Conservation (phyloP, 1,140 invertebrate genomes). For the Drosophila sucinea region DNA sequence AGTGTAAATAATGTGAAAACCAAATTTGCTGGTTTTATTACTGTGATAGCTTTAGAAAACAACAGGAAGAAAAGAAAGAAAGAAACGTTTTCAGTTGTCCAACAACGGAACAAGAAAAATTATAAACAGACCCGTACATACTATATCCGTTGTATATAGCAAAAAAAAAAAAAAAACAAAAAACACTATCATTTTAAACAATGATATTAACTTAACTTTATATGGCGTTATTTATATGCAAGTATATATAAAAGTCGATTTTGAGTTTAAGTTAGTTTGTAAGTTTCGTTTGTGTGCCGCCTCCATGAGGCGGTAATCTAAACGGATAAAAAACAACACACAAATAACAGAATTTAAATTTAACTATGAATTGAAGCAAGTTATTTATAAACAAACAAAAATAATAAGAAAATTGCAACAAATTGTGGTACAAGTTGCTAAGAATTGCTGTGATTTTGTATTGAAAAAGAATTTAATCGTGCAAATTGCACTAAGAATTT, state of each 20-base stretch:
- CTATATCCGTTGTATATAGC: slow-evolving; percentile 42
- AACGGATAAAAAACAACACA: neutral
- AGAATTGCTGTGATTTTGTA: slow-evolving; percentile 67
- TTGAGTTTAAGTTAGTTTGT: slow-evolving; percentile 51
- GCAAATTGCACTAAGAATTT: slow-evolving; percentile 38
- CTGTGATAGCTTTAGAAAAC: slow-evolving; percentile 64
- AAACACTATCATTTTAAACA: slow-evolving; percentile 17
- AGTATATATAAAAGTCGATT: slow-evolving; percentile 8
- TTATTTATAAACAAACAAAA: slow-evolving; percentile 35
- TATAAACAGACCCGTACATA: slow-evolving; percentile 4
- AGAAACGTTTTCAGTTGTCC: slow-evolving; percentile 33
- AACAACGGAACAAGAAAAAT: slow-evolving; percentile 2
- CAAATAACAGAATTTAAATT: slow-evolving; percentile 45
- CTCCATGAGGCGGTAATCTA: slow-evolving; percentile 51
- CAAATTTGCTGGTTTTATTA: slow-evolving; percentile 52
- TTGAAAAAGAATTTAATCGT: slow-evolving; percentile 55
- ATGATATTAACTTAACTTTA: slow-evolving; percentile 33
- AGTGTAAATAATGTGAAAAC: slow-evolving; percentile 54
- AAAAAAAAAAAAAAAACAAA: slow-evolving; percentile 31
- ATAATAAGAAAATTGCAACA: slow-evolving; percentile 51
- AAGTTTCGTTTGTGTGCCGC: slow-evolving; percentile 46
- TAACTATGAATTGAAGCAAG: slow-evolving; percentile 59
- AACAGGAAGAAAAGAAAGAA: slow-evolving; percentile 32
- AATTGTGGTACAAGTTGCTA: slow-evolving; percentile 54
- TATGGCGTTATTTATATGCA: slow-evolving; percentile 52